phyloP scores from a whole-genome alignment of 2,797 vertebrate species.

The Crypturellus tataupa region DNA sequence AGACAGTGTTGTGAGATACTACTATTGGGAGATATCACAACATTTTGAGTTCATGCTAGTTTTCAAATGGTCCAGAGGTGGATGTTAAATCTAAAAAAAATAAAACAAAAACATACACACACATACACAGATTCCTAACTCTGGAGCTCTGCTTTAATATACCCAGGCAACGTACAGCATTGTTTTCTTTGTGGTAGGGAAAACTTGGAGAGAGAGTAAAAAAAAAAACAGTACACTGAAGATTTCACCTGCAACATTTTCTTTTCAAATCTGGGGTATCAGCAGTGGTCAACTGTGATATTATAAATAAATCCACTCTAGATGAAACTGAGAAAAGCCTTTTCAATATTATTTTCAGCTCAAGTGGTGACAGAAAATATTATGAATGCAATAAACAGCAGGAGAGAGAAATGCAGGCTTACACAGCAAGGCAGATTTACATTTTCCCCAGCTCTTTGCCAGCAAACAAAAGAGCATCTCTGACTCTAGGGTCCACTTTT shows the following conservation, averaged over 20 bases:
- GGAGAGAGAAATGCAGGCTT: background rate
- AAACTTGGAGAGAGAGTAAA: background rate
- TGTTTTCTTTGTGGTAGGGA: background rate
- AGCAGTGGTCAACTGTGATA: background rate
- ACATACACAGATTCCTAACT: background rate
- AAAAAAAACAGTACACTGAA: background rate
- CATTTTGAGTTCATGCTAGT: background rate
- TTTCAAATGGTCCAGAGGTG: background rate
- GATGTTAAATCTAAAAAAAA: background rate
- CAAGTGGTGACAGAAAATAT: slow-evolving; percentile 13
- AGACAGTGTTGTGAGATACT: background rate
- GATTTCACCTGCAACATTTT: background rate
- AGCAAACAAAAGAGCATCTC: background rate
- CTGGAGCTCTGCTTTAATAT: background rate
- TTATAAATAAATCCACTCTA: slow-evolving; percentile 13
- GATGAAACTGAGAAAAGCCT: background rate
- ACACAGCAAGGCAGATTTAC: background rate
- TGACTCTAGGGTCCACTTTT: background rate
- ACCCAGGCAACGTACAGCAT: background rate
- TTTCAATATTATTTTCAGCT: slow-evolving; percentile 30
- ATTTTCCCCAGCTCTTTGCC: background rate
- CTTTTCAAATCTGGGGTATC: slow-evolving; percentile 12
- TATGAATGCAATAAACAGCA: slow-evolving; percentile 29
- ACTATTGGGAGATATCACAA: background rate
- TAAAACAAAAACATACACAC: too few species aligned